These are phyloP conservation scores for Bathynomus jamesi DNA, from an alignment of 1,140 invertebrate genomes.

Conservation along the genomic window DNA sequence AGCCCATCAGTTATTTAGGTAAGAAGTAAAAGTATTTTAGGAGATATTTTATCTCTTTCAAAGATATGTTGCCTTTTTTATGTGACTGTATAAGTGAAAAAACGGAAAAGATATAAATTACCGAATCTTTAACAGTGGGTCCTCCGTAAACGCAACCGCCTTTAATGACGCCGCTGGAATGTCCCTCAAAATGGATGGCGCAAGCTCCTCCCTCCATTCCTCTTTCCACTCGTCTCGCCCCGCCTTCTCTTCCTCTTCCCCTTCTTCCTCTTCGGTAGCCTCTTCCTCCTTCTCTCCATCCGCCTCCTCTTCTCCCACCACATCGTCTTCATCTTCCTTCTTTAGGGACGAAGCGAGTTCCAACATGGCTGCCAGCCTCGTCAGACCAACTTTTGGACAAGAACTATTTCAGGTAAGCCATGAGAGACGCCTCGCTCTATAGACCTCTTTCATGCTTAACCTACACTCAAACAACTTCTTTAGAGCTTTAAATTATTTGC, in stretches of 20 bases:
- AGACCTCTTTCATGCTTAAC: too few relatives aligned
- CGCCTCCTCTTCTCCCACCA: conserved; percentile 15
- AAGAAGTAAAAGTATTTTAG: not conserved
- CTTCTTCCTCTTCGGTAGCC: conserved; percentile 10
- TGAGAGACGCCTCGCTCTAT: too few relatives aligned
- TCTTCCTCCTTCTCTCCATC: conserved; percentile 17
- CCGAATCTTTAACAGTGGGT: not conserved
- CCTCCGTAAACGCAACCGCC: not conserved
- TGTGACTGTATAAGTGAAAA: too few relatives aligned
- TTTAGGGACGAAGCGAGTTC: conserved; percentile 25
- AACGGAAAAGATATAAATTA: too few relatives aligned
- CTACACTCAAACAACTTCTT: too few relatives aligned
- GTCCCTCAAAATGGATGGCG: not conserved
- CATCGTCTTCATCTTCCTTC: conserved; percentile 22
- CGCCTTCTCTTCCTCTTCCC: not conserved
- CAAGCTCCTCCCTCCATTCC: not conserved
- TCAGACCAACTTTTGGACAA: conserved; percentile 24
- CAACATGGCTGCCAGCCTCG: conserved; percentile 29
- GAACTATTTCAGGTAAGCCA: conserved; percentile 36
- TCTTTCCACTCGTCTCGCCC: not conserved
- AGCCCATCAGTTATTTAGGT: not conserved
- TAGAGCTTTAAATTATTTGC: too few relatives aligned
- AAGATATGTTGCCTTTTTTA: too few relatives aligned
- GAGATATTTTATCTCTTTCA: too few relatives aligned
- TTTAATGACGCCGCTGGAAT: not conserved